Evolutionary conservation across 2,888 invertebrate species (phyloP), one percentile per base, ranked within the genome.

Genomic region (Plagodis pulveraria): DNA sequence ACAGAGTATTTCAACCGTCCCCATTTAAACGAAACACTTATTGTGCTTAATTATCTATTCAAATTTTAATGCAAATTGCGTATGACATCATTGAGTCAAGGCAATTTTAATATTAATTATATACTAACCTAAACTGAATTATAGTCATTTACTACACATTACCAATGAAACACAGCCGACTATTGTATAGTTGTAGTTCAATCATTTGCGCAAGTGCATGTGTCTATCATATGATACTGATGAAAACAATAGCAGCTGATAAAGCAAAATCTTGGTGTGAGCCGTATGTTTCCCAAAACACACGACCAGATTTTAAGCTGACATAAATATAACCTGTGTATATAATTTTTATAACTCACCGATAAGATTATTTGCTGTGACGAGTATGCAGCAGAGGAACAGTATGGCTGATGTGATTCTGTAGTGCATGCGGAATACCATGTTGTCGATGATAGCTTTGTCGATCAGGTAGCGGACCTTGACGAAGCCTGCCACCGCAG

Each of bases 341-440:
- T 41, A 46, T 35, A 4, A 45, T 12, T 38, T 32, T 33, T 35
- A 32, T 40, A 52, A 93, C 95, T 95, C 93, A 97, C 97, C 98
- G 87, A 98, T 97, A 72, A 98, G 94, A 90, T 97, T 97, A 88
- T 97, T 97, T 69, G 97, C 97, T 35, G 97, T 97, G 65, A 97
- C 96, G 74, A 98, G 96, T 76, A 98, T 96, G 86, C 97, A 97
- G 86, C 96, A 96, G 55, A 96, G 94, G 88, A 98, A 97, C 67
- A 98, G 92, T 73, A 97, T 95, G 58, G 97, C 97, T 50, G 97
- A 95, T 43, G 97, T 97, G 84, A 97, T 95, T 85, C 97, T 94
- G 88, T 98, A 98, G 88, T 98, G 97, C 83, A 96, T 96, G 76
- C 97, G 94, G 91, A 98, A 98, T 63, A 97, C 95, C 95, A 97